Percentiles rank a stretch among this genome's conserved stretches.
Conservation (phyloP, 2,113 vertebrate species). For the Mesocricetus auratus region DNA sequence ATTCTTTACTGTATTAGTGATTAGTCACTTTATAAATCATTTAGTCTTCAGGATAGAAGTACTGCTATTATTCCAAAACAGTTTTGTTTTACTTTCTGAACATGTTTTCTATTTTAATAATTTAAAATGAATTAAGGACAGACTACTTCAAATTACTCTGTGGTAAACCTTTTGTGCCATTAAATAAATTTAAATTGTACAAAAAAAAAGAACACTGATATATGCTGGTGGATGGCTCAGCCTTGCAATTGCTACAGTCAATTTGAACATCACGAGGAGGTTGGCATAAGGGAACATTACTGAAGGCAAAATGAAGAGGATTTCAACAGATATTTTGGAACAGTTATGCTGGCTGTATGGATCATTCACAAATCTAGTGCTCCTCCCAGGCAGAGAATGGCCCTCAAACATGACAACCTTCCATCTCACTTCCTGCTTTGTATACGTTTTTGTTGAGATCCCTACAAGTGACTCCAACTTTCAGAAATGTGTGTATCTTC, state of each 20-base stretch:
- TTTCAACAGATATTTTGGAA: background rate
- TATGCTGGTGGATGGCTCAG: too few species aligned
- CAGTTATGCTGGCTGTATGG: background rate
- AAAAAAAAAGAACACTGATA: too few species aligned
- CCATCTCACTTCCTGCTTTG: too few species aligned
- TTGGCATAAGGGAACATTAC: background rate
- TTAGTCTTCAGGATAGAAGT: conserved; percentile 26
- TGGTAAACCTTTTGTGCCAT: conserved; percentile 16
- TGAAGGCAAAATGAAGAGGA: background rate
- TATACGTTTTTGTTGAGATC: background rate
- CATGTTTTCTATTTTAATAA: conserved; percentile 51
- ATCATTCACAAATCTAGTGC: too few species aligned
- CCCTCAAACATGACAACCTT: background rate
- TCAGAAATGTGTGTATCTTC: background rate
- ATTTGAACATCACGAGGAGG: background rate
- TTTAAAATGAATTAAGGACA: conserved; percentile 48
- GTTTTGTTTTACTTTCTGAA: conserved; percentile 40
- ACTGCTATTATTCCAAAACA: background rate
- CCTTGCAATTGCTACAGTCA: background rate
- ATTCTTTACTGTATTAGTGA: conserved; percentile 26
- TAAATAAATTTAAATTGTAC: background rate
- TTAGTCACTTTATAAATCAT: conserved; percentile 18
- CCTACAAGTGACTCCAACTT: background rate
- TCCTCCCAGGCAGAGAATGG: background rate
- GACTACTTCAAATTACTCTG: background rate